A percentile compares a stretch with the other conserved stretches of the same genome.
Evolutionary conservation across 2,113 vertebrate genomes (phyloP).

Genomic region (Prunella himalayana): DNA sequence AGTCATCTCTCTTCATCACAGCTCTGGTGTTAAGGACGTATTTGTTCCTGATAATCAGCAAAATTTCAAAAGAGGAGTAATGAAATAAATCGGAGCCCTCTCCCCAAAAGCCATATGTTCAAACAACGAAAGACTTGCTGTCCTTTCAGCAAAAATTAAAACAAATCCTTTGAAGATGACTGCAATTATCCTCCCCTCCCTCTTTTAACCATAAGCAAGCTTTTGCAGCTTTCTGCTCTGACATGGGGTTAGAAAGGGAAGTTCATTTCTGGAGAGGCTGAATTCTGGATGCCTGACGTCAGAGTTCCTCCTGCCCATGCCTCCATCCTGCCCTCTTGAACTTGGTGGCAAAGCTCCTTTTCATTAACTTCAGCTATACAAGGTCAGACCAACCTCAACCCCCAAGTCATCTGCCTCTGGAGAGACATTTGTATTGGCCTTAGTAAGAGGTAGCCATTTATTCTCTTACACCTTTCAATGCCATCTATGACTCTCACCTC

Average conservation of each 20-base stretch:
- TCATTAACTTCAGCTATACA: neutral
- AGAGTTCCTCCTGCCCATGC: neutral
- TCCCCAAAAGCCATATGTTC: slow-evolving; percentile 5
- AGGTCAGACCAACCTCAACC: neutral
- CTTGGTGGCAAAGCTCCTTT: neutral
- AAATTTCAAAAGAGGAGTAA: neutral
- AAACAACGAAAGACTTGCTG: neutral
- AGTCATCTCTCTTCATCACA: slow-evolving; percentile 26
- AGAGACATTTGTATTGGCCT: neutral
- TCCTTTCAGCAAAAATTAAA: slow-evolving; percentile 32
- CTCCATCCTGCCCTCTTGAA: neutral
- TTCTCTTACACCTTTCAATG: neutral
- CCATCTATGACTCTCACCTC: neutral
- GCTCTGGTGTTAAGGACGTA: neutral
- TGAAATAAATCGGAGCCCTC: neutral
- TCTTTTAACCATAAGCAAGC: neutral
- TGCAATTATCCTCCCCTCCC: neutral
- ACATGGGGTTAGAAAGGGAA: neutral
- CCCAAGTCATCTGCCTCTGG: neutral
- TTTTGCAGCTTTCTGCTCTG: neutral
- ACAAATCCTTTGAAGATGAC: slow-evolving; percentile 38
- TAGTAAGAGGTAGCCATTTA: neutral
- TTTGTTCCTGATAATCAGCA: slow-evolving; percentile 9
- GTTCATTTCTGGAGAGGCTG: neutral
- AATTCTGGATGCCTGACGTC: neutral